phyloP scores from a whole-genome alignment of 2,113 vertebrate species.

The Peromyscus maniculatus region DNA sequence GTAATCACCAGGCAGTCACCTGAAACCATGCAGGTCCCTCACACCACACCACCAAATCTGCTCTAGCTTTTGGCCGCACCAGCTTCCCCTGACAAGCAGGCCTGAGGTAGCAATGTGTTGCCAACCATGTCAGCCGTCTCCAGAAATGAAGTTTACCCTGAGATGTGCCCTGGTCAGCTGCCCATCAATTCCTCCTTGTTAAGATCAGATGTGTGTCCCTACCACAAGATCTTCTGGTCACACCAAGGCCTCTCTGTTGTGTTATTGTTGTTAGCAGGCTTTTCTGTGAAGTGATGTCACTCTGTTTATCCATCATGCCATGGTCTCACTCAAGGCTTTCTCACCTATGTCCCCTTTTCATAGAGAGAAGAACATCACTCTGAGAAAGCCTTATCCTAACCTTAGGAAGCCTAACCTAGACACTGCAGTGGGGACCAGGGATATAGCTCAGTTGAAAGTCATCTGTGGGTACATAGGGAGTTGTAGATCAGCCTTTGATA shows the following conservation, averaged over 20 bases:
- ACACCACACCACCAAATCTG: not conserved
- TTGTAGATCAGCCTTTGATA: too few species aligned
- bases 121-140: not conserved
- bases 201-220: not conserved
- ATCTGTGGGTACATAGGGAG: too few species aligned
- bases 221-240: not conserved
- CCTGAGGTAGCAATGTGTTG: not conserved
- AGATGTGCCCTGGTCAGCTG: not conserved
- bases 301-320: not conserved
- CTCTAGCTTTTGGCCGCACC: not conserved
- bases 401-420: not conserved
- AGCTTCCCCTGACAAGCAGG: not conserved
- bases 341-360: not conserved
- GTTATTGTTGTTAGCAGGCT: not conserved
- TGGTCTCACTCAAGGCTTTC: not conserved
- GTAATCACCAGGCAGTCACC: not conserved
- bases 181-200: not conserved
- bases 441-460: not conserved
- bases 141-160: rapidly evolving
- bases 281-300: not conserved
- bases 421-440: not conserved
- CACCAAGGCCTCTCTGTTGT: too few species aligned
- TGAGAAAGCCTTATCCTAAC: too few species aligned
- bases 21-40: not conserved
- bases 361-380: not conserved